Percentiles rank a stretch among this genome's conserved stretches.
phyloP scores from a whole-genome alignment of 2,888 invertebrate genomes.

The Lutraria lutraria region DNA sequence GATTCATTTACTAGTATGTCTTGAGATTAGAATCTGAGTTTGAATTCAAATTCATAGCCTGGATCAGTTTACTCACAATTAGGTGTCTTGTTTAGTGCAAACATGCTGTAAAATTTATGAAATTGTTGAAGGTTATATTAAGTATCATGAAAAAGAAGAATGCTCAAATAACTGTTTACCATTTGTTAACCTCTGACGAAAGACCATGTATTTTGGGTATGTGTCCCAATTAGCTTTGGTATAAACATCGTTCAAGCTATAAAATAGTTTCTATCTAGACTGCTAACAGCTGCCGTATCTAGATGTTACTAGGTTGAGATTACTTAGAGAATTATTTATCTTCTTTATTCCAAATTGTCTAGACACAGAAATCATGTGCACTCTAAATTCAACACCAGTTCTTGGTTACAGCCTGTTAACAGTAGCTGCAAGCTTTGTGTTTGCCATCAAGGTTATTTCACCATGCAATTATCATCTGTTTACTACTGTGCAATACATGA shows the following conservation, averaged over 20 bases:
- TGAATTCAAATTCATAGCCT: no score
- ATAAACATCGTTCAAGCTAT: neutral
- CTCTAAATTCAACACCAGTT: neutral
- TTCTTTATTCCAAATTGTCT: neutral
- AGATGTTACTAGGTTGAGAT: slow-evolving; percentile 15
- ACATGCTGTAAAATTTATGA: no score
- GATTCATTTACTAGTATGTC: no score
- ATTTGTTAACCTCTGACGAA: neutral
- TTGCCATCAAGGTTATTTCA: neutral
- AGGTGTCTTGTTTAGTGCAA: no score
- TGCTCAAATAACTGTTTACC: no score
- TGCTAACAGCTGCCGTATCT: neutral
- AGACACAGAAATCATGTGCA: neutral
- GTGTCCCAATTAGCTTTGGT: neutral
- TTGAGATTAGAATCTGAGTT: no score
- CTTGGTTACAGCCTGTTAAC: neutral
- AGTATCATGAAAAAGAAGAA: no score
- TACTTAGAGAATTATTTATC: slow-evolving; percentile 2
- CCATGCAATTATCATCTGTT: neutral
- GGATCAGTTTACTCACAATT: no score
- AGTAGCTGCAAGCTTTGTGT: neutral
- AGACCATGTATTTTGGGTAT: neutral
- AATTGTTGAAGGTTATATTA: no score
- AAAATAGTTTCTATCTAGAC: slow-evolving; percentile 13
- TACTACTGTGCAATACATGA: neutral